phyloP scores from a whole-genome alignment of 1,140 invertebrate genomes.

The Spodoptera litura region DNA sequence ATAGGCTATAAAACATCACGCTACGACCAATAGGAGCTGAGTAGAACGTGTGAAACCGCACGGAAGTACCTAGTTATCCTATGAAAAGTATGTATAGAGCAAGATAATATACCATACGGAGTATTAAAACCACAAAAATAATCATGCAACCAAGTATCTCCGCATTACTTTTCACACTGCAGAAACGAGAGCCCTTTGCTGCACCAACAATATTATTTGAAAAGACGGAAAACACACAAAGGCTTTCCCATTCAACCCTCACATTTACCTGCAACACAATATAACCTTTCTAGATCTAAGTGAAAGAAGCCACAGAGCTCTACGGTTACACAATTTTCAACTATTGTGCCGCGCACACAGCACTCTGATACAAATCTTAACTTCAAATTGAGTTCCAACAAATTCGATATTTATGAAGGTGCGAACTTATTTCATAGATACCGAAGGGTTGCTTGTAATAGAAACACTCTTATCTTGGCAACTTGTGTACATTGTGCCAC shows the following conservation, averaged over 20 bases:
- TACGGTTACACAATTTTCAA: conserved; percentile 69
- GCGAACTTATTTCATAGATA: conserved; percentile 39
- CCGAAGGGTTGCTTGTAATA: not conserved
- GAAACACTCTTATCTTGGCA: not conserved
- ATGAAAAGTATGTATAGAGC: too few relatives aligned
- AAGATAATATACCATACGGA: too few relatives aligned
- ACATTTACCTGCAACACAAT: conserved; percentile 4
- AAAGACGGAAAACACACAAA: not conserved
- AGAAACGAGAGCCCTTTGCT: conserved; percentile 1
- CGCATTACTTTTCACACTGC: not conserved
- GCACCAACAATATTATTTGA: not conserved
- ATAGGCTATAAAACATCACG: too few relatives aligned
- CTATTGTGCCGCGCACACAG: conserved; percentile 60
- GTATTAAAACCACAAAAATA: too few relatives aligned
- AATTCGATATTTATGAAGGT: conserved; percentile 38
- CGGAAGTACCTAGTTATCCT: too few relatives aligned
- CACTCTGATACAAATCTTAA: conserved; percentile 59
- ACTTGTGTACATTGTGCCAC: not conserved
- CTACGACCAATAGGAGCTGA: too few relatives aligned
- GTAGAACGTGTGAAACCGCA: too few relatives aligned
- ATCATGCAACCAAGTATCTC: too few relatives aligned
- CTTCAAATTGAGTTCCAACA: conserved; percentile 66
- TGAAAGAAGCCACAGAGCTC: conserved; percentile 6
- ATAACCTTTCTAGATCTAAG: conserved; percentile 9
- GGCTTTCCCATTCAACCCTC: not conserved